Conservation (phyloP, 1,140 invertebrate genomes). For the Drosophila virilis region DNA sequence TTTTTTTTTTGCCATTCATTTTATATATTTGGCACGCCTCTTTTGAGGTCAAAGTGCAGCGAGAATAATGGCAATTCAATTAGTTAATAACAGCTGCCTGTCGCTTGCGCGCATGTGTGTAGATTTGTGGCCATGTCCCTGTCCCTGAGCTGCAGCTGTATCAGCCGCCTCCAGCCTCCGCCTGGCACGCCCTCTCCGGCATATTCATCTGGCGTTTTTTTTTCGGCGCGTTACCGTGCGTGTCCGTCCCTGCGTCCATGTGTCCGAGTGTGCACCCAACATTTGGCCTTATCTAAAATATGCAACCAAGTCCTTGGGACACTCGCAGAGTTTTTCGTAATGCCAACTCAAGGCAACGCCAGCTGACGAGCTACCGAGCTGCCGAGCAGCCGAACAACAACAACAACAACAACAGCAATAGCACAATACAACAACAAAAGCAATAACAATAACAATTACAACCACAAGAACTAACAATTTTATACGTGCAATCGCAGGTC, state of each 20-base stretch:
- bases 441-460: constrained; percentile 8
- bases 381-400: constrained; percentile 30
- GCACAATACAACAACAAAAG: constrained; percentile 5
- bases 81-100: constrained; percentile 68
- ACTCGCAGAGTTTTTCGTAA: constrained; percentile 63
- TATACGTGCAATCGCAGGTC: constrained; percentile 4
- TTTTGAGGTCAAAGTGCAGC: constrained; percentile 78
- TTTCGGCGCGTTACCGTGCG: constrained; percentile 28
- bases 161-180: constrained; percentile 10
- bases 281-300: constrained; percentile 83
- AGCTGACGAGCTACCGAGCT: constrained; percentile 28
- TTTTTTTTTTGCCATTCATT: neutral
- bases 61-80: constrained; percentile 69
- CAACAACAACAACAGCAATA: constrained; percentile 3
- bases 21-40: constrained; percentile 19
- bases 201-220: neutral
- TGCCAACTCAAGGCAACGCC: constrained; percentile 61
- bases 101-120: constrained; percentile 34
- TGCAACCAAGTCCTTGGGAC: constrained; percentile 72
- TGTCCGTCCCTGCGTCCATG: constrained; percentile 2
- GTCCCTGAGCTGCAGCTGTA: constrained; percentile 35
- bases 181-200: neutral
- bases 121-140: constrained; percentile 69
- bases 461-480: neutral
- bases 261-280: constrained; percentile 47